Evolutionary conservation across 2,797 vertebrate genomes (phyloP), one percentile per base, ranked within the genome.

Genomic region (Buphagus erythrorhynchus): DNA sequence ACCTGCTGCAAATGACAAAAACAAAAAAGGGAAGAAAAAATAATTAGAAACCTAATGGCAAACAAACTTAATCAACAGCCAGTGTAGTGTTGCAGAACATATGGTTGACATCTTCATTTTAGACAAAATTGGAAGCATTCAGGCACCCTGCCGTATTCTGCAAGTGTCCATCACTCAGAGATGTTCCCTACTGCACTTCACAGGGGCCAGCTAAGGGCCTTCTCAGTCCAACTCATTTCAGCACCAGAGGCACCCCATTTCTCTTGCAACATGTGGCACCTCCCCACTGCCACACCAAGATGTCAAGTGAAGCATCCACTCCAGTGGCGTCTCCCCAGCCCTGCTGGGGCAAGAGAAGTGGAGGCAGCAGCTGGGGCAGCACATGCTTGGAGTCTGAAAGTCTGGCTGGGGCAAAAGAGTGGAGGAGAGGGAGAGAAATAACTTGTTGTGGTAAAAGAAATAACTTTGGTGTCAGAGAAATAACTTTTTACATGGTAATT

Each of bases 61-160:
- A 79, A 79, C 59, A 82, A 65, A 78, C 28, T 86, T 95, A 95
- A 95, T 90, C 87, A 95, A 97, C 57, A 93, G 26, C 29, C 65
- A 91, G 2, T 26, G 54, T 59, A 86, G 68, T 54, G 36, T 93
- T 86, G 43, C 54, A 62, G 62, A 95, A 72, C 94, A 91, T 86
- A 86, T 72, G 79, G 82, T 2, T 52, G 54, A 95, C 93, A 11
- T 13, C 42, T 91, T 77, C 1, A 2, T 91, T 89, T 91, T 38
- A 63, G 48, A 45, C 28, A 76, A 79, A 91, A 89, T 0, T 31
- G 49, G 77, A 73, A 89, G 22, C 33, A 21, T 48, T 54, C 75
- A 55, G 43, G 62, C 18, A 72, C 28, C 20, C 36, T 82, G 45
- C 57, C 0, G 0, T 57, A 31, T 26, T 54, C 61, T 29, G 28